Evolutionary conservation across 1,140 invertebrate species (phyloP).

Genomic region (Lethocerus indicus): DNA sequence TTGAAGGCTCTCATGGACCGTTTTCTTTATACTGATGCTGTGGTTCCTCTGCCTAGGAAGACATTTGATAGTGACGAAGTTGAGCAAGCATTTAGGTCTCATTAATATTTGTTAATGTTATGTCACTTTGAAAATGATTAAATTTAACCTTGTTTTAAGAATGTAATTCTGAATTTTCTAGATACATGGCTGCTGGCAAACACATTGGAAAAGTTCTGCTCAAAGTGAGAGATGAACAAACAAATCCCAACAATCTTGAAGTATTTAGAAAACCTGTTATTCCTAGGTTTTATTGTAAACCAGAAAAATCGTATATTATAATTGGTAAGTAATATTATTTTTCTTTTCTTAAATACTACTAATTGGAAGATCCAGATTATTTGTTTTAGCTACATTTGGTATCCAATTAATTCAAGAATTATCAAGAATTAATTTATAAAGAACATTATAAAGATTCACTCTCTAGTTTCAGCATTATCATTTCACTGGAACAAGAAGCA

Average conservation of each 20-base stretch:
- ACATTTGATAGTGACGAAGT: conserved; percentile 40
- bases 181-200: conserved; percentile 67
- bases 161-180: conserved; percentile 9
- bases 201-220: conserved; percentile 76
- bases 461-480: no score
- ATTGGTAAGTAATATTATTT: conserved; percentile 21
- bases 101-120: background rate
- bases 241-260: conserved; percentile 3
- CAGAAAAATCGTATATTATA: conserved; percentile 27
- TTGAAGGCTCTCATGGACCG: conserved; percentile 33
- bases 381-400: no score
- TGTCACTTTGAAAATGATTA: background rate
- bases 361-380: no score
- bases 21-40: conserved; percentile 45
- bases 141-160: background rate
- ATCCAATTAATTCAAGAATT: no score
- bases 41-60: conserved; percentile 39
- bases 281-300: conserved; percentile 32
- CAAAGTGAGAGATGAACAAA: conserved; percentile 40
- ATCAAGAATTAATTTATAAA: no score
- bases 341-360: background rate
- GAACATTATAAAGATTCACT: no score
- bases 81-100: conserved; percentile 39
- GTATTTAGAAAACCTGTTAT: background rate
- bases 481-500: no score